These are phyloP conservation scores for Cisticola juncidis DNA, from an alignment of 2,113 vertebrate species.

Conservation along the genomic window DNA sequence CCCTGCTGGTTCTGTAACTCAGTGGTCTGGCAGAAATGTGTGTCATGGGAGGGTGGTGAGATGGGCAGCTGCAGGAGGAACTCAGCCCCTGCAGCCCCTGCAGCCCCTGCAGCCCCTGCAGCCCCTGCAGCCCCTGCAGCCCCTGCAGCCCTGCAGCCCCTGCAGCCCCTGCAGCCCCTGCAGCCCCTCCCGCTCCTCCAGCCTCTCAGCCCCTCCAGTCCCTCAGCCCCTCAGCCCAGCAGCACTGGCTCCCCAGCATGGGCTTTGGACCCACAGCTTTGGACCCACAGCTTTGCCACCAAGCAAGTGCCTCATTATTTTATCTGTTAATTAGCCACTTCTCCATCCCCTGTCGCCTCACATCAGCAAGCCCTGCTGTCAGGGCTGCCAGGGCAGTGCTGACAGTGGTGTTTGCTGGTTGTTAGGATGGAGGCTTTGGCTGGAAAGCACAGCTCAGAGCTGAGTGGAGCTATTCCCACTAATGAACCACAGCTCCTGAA, in stretches of 20 bases:
- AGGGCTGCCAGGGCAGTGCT: not conserved
- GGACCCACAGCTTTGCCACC: accelerated
- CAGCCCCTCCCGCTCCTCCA: accelerated
- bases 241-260: accelerated
- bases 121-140: not conserved
- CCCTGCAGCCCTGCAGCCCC: not conserved
- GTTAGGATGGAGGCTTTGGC: not conserved
- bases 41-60: not conserved
- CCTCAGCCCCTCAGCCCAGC: not conserved
- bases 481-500: not conserved
- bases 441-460: not conserved
- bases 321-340: not conserved
- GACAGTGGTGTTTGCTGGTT: not conserved
- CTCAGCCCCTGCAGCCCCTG: not conserved
- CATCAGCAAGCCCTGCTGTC: not conserved
- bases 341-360: not conserved
- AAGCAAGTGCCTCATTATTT: not conserved
- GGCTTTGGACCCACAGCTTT: not conserved
- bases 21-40: accelerated
- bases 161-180: accelerated
- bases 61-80: not conserved
- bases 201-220: not conserved
- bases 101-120: accelerated
- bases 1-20: not conserved
- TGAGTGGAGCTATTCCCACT: accelerated